phyloP scores from a whole-genome alignment of 2,797 vertebrate genomes.

The Chelon auratus region DNA sequence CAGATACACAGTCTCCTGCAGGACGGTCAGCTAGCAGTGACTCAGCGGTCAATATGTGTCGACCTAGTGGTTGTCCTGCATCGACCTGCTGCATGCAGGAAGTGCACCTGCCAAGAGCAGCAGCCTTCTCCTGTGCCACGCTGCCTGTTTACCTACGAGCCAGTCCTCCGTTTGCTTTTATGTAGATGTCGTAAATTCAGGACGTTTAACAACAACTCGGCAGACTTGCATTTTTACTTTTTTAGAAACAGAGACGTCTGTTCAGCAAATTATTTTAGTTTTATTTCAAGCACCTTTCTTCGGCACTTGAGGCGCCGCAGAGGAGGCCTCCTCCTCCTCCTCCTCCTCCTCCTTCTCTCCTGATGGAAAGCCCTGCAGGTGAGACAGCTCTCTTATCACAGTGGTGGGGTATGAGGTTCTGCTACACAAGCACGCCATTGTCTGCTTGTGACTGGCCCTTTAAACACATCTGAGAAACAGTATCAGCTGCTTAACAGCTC shows the following conservation, averaged over 20 bases:
- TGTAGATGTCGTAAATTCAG: background rate
- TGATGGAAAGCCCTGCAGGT: conserved; percentile 75
- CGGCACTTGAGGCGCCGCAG: background rate
- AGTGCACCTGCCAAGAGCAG: conserved; percentile 42
- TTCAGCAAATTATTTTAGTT: background rate
- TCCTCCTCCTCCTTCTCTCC: conserved; percentile 5
- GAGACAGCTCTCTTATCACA: conserved; percentile 65
- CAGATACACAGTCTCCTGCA: conserved; percentile 53
- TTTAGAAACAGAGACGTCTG: background rate
- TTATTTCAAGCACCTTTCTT: background rate
- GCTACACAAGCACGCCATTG: conserved; percentile 78
- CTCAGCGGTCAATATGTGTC: conserved; percentile 65
- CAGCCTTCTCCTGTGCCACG: conserved; percentile 4
- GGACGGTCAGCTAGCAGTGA: conserved; percentile 58
- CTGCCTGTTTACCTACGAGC: conserved; percentile 15
- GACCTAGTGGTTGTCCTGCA: conserved; percentile 53
- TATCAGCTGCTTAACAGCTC: conserved; percentile 76
- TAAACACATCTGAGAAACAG: conserved; percentile 68
- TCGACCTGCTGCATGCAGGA: conserved; percentile 53
- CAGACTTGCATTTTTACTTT: background rate
- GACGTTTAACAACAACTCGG: background rate
- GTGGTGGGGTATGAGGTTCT: conserved; percentile 53
- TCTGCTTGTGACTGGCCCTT: conserved; percentile 57
- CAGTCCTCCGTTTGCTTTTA: background rate
- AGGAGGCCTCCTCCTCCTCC: background rate